Conservation (phyloP, 1,140 invertebrate genomes). For the Thrips palmi region DNA sequence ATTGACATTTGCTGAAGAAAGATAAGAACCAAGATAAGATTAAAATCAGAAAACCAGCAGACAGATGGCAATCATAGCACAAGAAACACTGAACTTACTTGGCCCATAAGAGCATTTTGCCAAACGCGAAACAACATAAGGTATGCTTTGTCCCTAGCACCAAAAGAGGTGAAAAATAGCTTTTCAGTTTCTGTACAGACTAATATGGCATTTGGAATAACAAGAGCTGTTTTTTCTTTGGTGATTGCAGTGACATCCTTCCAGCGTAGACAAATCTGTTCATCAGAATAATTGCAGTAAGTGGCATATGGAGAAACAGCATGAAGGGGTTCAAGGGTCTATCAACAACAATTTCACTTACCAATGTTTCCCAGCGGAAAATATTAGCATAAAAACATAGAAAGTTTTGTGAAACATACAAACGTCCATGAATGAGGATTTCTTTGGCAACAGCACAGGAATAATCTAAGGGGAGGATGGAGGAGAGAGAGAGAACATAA, state of each 20-base stretch:
- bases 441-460: constrained; percentile 91
- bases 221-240: constrained; percentile 79
- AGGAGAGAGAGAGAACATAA: background rate
- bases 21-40: too few relatives aligned
- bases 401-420: constrained; percentile 86
- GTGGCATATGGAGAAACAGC: constrained; percentile 1
- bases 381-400: constrained; percentile 92
- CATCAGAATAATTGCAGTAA: constrained; percentile 12
- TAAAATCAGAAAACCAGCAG: too few relatives aligned
- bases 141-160: constrained; percentile 79
- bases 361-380: constrained; percentile 78
- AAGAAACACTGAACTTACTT: constrained; percentile 31
- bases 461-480: constrained; percentile 59
- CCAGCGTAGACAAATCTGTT: constrained; percentile 52
- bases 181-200: constrained; percentile 69
- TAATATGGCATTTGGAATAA: constrained; percentile 89
- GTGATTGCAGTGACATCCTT: constrained; percentile 82
- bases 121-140: constrained; percentile 87
- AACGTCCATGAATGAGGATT: constrained; percentile 76
- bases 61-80: constrained; percentile 6
- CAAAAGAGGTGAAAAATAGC: constrained; percentile 85
- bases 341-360: constrained; percentile 20
- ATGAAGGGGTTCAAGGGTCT: background rate
- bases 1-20: constrained; percentile 52
- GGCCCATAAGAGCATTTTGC: constrained; percentile 86